Evolutionary conservation across 1,140 invertebrate genomes (phyloP).

Genomic region (Caerostris extrusa): DNA sequence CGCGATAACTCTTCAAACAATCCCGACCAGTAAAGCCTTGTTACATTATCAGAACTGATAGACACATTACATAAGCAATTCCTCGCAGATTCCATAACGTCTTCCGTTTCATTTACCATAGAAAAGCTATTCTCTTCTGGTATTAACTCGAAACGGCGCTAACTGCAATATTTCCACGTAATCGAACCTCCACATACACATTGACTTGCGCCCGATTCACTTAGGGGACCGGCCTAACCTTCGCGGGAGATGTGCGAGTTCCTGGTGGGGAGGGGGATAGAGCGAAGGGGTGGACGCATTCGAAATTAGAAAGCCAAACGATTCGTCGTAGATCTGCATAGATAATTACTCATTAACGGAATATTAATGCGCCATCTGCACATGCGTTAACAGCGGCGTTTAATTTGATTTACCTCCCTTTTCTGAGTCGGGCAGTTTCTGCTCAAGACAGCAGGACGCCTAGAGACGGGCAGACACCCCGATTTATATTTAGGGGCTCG

Average conservation of each 20-base stretch:
- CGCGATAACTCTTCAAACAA: neutral
- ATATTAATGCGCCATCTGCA: neutral
- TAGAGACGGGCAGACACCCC: neutral
- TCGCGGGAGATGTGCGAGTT: neutral
- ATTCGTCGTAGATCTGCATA: neutral
- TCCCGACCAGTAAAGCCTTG: neutral
- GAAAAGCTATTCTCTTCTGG: neutral
- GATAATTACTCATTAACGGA: neutral
- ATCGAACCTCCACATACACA: neutral
- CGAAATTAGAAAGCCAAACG: neutral
- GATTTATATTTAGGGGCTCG: no score
- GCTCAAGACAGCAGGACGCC: neutral
- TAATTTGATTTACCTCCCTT: slow-evolving; percentile 6
- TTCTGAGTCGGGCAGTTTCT: neutral
- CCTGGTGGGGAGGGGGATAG: neutral
- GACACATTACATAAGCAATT: neutral
- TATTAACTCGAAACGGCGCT: neutral
- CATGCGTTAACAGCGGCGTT: neutral
- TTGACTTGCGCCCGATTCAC: neutral
- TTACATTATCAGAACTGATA: neutral
- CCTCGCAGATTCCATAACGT: neutral
- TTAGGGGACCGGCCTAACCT: neutral
- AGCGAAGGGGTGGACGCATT: neutral
- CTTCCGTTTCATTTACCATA: slow-evolving; percentile 5
- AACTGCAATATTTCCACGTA: neutral